Evolutionary conservation across 2,113 vertebrate genomes (phyloP).

Genomic region (Synchiropus splendidus): DNA sequence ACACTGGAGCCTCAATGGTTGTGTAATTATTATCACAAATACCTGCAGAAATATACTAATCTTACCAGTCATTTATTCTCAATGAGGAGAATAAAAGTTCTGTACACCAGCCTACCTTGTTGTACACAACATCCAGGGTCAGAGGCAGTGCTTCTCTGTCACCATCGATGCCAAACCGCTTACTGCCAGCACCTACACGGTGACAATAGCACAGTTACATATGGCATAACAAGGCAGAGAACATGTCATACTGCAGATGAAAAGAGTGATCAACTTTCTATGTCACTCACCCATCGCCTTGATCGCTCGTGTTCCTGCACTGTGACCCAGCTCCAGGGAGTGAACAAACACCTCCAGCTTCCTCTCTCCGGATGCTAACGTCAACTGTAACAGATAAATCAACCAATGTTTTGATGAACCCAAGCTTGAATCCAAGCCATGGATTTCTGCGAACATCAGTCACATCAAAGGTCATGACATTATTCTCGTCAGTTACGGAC

Average conservation of each 20-base stretch:
- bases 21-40: too few species aligned
- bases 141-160: slow-evolving; percentile 90
- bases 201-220: neutral
- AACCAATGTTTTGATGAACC: too few species aligned
- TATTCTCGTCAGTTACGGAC: too few species aligned
- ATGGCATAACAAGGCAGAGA: too few species aligned
- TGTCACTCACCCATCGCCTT: slow-evolving; percentile 81
- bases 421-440: too few species aligned
- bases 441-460: too few species aligned
- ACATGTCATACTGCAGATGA: too few species aligned
- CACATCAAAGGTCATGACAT: too few species aligned
- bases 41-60: too few species aligned
- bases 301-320: slow-evolving; percentile 82
- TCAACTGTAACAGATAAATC: slow-evolving; percentile 72
- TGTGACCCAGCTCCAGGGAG: slow-evolving; percentile 90
- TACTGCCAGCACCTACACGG: slow-evolving; percentile 81
- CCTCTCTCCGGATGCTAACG: slow-evolving; percentile 78
- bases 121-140: slow-evolving; percentile 83
- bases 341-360: slow-evolving; percentile 89
- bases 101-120: slow-evolving; percentile 68
- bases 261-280: slow-evolving; percentile 1
- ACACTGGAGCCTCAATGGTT: too few species aligned
- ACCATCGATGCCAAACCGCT: slow-evolving; percentile 89
- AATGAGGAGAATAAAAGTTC: neutral
- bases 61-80: too few species aligned